These are phyloP conservation scores for Chymomyza amoena DNA, from an alignment of 2,888 invertebrate genomes.

Conservation along the genomic window DNA sequence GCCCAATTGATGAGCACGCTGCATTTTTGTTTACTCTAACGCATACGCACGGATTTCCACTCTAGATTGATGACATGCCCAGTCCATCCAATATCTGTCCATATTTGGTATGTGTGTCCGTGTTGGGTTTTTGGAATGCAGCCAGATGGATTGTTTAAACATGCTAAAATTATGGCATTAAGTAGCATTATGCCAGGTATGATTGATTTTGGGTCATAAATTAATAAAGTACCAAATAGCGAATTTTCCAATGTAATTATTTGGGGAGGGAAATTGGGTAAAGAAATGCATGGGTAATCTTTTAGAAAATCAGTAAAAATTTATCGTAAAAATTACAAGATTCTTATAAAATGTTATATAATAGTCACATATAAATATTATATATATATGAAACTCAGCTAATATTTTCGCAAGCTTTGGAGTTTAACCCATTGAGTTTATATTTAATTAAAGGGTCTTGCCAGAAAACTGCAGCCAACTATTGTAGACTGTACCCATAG, in stretches of 20 bases:
- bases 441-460: too few species aligned
- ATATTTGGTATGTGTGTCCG: slow-evolving; percentile 17
- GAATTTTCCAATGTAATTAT: background rate
- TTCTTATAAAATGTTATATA: too few species aligned
- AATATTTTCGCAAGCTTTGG: too few species aligned
- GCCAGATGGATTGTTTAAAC: slow-evolving; percentile 74
- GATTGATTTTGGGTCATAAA: background rate
- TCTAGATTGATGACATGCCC: slow-evolving; percentile 63
- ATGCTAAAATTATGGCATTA: slow-evolving; percentile 68
- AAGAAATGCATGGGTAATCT: background rate
- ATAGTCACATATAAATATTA: too few species aligned
- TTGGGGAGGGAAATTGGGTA: background rate
- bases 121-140: slow-evolving; percentile 50
- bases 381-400: too few species aligned
- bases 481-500: too few species aligned
- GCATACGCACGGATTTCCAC: slow-evolving; percentile 66
- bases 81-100: background rate
- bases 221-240: background rate
- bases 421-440: too few species aligned
- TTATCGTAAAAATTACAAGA: too few species aligned
- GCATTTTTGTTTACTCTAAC: slow-evolving; percentile 49
- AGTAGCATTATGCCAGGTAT: slow-evolving; percentile 41
- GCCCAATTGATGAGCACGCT: slow-evolving; percentile 35
- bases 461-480: too few species aligned
- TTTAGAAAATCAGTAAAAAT: too few species aligned